Evolutionary conservation across 1,140 invertebrate genomes (phyloP).

Genomic region (Cherax destructor): DNA sequence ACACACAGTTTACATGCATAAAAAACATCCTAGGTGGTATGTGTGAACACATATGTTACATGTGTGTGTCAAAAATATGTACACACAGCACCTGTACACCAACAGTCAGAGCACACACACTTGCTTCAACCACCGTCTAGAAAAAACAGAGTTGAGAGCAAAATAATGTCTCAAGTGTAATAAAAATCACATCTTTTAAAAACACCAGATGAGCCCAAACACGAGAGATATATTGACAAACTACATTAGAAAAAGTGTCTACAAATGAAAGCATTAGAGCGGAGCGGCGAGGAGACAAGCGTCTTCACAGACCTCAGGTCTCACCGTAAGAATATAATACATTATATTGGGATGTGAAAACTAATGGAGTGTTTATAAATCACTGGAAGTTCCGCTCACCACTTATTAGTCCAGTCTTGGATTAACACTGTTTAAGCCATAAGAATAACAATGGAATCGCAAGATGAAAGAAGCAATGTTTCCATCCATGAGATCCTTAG

Average conservation of each 20-base stretch:
- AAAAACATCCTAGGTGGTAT: background rate
- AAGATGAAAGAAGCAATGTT: too few species aligned
- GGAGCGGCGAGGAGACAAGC: too few species aligned
- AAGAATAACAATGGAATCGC: too few species aligned
- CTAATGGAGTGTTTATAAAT: too few species aligned
- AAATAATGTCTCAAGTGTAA: background rate
- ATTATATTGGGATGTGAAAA: too few species aligned
- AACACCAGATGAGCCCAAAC: background rate
- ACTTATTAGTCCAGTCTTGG: too few species aligned
- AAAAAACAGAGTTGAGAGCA: background rate
- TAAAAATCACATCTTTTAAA: background rate
- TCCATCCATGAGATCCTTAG: too few species aligned
- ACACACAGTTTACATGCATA: constrained; percentile 6
- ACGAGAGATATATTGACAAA: background rate
- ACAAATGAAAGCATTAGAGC: too few species aligned
- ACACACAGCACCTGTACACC: constrained; percentile 9
- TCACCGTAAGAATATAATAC: too few species aligned
- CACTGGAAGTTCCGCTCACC: too few species aligned
- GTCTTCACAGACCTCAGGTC: too few species aligned
- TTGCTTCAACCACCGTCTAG: background rate
- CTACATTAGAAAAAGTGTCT: background rate
- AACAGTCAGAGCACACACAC: background rate
- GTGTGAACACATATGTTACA: constrained; percentile 9
- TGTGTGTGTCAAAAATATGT: background rate
- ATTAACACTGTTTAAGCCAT: too few species aligned